A percentile compares a stretch with the other conserved stretches of the same genome.
phyloP scores from a whole-genome alignment of 2,113 vertebrate genomes.

The Saccopteryx bilineata region DNA sequence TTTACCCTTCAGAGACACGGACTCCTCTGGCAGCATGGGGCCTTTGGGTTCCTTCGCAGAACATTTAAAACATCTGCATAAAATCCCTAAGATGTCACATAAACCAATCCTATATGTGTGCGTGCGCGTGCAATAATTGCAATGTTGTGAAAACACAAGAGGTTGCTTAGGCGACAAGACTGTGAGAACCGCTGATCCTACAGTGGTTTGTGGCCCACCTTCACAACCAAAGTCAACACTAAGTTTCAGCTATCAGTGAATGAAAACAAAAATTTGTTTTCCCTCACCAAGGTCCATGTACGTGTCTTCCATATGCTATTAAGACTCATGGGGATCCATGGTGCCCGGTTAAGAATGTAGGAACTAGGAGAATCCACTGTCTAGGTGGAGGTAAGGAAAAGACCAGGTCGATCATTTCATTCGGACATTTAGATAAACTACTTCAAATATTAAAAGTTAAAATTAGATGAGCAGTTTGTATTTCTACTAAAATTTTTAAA shows the following conservation, averaged over 20 bases:
- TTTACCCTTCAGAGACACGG: not conserved
- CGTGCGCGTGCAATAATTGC: not conserved
- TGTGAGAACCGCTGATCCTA: rapidly evolving
- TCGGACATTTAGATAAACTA: not conserved
- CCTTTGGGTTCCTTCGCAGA: not conserved
- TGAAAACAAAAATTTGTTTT: not conserved
- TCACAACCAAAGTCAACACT: not conserved
- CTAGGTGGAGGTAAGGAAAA: not conserved
- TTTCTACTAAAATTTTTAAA: not conserved
- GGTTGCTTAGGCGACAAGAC: rapidly evolving
- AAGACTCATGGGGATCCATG: not conserved
- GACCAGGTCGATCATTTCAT: not conserved
- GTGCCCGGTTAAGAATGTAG: not conserved
- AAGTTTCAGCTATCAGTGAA: too few relatives aligned
- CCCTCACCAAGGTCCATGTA: too few relatives aligned
- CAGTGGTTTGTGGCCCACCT: rapidly evolving
- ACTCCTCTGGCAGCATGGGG: rapidly evolving
- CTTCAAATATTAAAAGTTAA: not conserved
- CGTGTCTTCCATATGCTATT: too few relatives aligned
- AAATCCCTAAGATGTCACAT: not conserved
- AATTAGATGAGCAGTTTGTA: not conserved
- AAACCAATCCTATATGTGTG: rapidly evolving
- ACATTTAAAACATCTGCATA: not conserved
- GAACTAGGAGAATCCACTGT: not conserved
- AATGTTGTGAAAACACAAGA: not conserved